These are phyloP conservation scores for Dynastes hyllus DNA, from an alignment of 2,888 invertebrate species.

Conservation along the genomic window DNA sequence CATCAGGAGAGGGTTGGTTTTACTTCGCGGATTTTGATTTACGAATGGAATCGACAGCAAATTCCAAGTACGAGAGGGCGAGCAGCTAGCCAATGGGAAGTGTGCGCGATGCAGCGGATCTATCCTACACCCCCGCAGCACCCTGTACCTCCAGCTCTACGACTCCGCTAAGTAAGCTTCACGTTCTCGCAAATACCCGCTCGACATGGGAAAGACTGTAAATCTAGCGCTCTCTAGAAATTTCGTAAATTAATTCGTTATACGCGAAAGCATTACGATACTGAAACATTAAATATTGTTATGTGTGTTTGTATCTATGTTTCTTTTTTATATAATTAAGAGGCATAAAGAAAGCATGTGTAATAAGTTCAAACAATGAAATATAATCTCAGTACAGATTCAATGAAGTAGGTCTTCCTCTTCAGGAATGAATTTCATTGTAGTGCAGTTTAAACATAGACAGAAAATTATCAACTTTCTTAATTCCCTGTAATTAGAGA, in stretches of 20 bases:
- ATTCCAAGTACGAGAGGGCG: conserved; percentile 68
- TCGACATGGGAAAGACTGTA: conserved; percentile 29
- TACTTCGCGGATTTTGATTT: conserved; percentile 68
- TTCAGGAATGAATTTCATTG: too few species aligned
- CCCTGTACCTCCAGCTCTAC: conserved; percentile 51
- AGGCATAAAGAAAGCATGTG: too few species aligned
- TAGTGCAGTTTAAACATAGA: too few species aligned
- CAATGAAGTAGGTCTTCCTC: too few species aligned
- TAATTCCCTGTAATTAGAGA: too few species aligned
- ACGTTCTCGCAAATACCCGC: conserved; percentile 16
- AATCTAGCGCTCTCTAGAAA: conserved; percentile 33
- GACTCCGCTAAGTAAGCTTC: conserved; percentile 34
- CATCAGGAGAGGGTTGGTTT: conserved; percentile 53
- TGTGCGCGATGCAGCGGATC: conserved; percentile 63
- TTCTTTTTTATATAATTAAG: too few species aligned
- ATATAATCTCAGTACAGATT: too few species aligned
- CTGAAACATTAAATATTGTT: too few species aligned
- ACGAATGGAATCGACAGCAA: conserved; percentile 72
- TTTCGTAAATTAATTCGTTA: conserved; percentile 22
- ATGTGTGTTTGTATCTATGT: too few species aligned
- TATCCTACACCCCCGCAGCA: conserved; percentile 56
- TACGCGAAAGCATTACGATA: background rate
- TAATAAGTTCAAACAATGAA: too few species aligned
- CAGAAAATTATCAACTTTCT: too few species aligned
- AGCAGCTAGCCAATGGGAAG: conserved; percentile 66